phyloP scores from a whole-genome alignment of 1,140 invertebrate species.

The Medauroidea extradentata region DNA sequence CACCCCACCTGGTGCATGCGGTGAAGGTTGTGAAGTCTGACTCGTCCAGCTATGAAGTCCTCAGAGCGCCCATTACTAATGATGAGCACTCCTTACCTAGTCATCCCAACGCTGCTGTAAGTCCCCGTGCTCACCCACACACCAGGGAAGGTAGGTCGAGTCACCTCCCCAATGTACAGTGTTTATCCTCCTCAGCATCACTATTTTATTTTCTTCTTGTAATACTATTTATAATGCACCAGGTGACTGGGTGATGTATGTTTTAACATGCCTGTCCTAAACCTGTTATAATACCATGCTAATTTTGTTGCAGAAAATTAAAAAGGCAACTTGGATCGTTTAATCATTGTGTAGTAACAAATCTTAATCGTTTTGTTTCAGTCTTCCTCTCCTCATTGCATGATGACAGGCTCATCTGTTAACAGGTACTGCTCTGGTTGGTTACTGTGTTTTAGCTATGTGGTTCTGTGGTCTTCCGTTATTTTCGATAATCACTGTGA shows the following conservation, averaged over 20 bases:
- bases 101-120: constrained; percentile 25
- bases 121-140: constrained; percentile 19
- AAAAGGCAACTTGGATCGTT: constrained; percentile 10
- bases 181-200: too few species aligned
- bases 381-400: constrained; percentile 35
- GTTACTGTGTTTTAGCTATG: constrained; percentile 20
- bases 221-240: constrained; percentile 2
- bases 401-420: constrained; percentile 35
- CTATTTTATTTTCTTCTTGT: too few species aligned
- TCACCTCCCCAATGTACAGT: too few species aligned
- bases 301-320: constrained; percentile 4
- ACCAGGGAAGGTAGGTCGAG: constrained; percentile 22
- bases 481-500: constrained; percentile 2
- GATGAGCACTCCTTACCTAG: constrained; percentile 30
- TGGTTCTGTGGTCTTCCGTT: constrained; percentile 12
- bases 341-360: constrained; percentile 22
- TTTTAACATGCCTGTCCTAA: not conserved
- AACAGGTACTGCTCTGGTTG: constrained; percentile 32
- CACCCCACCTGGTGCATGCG: constrained; percentile 37
- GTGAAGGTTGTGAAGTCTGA: constrained; percentile 36
- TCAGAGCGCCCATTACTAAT: constrained; percentile 25
- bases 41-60: constrained; percentile 29
- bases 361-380: constrained; percentile 36
- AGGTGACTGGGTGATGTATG: constrained; percentile 15
- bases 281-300: too few species aligned